Conservation (phyloP, 2,888 invertebrate species). For the Minunthozetes semirufus region DNA sequence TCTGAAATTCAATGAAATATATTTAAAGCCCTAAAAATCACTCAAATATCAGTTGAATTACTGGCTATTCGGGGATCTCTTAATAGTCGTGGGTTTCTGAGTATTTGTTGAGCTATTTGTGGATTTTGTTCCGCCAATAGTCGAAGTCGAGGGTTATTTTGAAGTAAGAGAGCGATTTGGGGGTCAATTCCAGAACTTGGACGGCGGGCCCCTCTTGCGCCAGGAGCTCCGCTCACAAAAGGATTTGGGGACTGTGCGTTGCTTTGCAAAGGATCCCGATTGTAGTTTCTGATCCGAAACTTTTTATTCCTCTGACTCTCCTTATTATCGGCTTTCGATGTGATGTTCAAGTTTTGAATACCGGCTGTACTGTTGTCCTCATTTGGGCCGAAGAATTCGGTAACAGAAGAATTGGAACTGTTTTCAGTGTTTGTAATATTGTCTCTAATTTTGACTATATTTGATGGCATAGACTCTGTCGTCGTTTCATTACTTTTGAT, state of each 20-base stretch:
- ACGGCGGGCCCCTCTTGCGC: background rate
- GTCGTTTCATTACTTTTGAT: background rate
- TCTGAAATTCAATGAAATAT: background rate
- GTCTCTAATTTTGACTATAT: background rate
- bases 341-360: background rate
- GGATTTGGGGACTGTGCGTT: background rate
- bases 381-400: background rate
- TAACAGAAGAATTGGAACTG: background rate
- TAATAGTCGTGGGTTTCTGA: constrained; percentile 34
- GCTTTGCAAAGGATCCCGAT: background rate
- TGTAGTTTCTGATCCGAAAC: background rate
- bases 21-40: background rate
- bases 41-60: background rate
- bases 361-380: background rate
- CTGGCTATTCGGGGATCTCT: constrained; percentile 33
- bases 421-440: background rate
- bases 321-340: background rate
- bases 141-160: constrained; percentile 32
- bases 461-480: background rate
- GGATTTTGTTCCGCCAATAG: constrained; percentile 34
- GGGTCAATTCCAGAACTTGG: constrained; percentile 3
- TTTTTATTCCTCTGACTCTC: background rate
- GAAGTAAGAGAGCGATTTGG: constrained; percentile 25
- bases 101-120: constrained; percentile 33
- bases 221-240: background rate